phyloP scores from a whole-genome alignment of 2,113 vertebrate species.

The Paradisaea rubra region DNA sequence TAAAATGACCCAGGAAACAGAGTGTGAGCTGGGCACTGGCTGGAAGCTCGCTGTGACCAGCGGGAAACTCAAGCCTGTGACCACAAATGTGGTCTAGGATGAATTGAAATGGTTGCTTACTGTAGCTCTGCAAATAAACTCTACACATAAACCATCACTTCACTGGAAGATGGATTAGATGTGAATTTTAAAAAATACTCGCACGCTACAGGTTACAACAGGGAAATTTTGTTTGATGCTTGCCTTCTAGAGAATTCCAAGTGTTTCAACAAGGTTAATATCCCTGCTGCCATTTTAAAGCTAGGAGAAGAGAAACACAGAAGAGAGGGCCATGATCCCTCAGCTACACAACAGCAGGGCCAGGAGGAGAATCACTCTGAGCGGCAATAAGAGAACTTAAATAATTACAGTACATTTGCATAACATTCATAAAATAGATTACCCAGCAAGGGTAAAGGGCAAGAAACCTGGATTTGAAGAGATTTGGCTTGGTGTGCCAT shows the following conservation, averaged over 20 bases:
- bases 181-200: neutral
- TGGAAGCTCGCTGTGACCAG: rapidly evolving
- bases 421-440: neutral
- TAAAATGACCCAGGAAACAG: neutral
- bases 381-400: neutral
- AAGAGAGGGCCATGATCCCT: neutral
- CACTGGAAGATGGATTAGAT: neutral
- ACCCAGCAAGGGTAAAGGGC: neutral
- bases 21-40: neutral
- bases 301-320: neutral
- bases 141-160: neutral
- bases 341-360: neutral
- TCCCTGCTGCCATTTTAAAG: neutral
- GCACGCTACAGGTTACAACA: neutral
- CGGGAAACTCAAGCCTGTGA: neutral
- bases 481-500: neutral
- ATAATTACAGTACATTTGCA: neutral
- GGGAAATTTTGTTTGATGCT: neutral
- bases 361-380: neutral
- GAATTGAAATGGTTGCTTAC: neutral
- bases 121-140: neutral
- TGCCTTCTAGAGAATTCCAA: neutral
- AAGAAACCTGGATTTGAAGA: neutral
- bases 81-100: neutral
- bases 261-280: neutral